Percentiles rank a stretch among this genome's conserved stretches.
phyloP scores from a whole-genome alignment of 1,140 invertebrate genomes.

The Antheraea pernyi region DNA sequence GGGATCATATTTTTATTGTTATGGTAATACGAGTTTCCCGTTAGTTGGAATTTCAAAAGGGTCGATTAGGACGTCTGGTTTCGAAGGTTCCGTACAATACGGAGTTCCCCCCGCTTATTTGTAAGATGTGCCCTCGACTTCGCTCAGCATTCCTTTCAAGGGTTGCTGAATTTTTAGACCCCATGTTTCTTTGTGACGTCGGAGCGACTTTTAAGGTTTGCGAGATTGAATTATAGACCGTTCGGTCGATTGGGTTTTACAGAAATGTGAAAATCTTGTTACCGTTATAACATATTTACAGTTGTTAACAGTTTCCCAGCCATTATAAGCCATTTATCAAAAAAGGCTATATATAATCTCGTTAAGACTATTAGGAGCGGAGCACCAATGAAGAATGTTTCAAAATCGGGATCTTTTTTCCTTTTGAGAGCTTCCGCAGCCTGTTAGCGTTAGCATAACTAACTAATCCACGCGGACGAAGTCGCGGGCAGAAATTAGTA shows the following conservation, averaged over 20 bases:
- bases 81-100: constrained; percentile 72
- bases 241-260: constrained; percentile 56
- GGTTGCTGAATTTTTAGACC: constrained; percentile 51
- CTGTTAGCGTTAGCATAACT: too few species aligned
- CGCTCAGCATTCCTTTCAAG: constrained; percentile 34
- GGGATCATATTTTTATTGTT: constrained; percentile 78
- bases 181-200: constrained; percentile 47
- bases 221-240: constrained; percentile 65
- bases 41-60: constrained; percentile 77
- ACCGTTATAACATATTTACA: neutral
- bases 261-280: constrained; percentile 41
- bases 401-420: too few species aligned
- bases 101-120: constrained; percentile 55
- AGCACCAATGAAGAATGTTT: too few species aligned
- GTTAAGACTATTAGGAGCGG: too few species aligned
- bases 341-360: too few species aligned
- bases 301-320: too few species aligned
- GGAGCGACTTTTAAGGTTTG: constrained; percentile 61
- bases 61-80: constrained; percentile 76
- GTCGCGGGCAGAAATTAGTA: too few species aligned
- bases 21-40: constrained; percentile 77
- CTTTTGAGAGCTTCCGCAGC: too few species aligned
- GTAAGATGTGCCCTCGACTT: constrained; percentile 54
- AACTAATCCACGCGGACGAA: too few species aligned
- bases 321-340: too few species aligned